Conservation (phyloP, 2,888 invertebrate genomes). For the Caenorhabditis virilis region DNA sequence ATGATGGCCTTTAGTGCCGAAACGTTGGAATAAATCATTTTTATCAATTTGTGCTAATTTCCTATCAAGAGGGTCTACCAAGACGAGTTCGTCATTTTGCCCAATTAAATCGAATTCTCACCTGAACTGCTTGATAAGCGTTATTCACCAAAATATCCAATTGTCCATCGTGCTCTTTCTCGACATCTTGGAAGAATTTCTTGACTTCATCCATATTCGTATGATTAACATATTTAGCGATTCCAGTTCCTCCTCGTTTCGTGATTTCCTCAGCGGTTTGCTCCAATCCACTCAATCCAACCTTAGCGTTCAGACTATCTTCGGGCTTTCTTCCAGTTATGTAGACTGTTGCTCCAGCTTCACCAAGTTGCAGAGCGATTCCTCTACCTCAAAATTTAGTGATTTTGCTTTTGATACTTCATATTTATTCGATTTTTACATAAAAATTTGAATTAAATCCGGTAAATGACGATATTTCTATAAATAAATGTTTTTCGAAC, state of each 20-base stretch:
- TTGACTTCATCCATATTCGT: conserved; percentile 33
- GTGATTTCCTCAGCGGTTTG: conserved; percentile 33
- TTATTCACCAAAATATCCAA: conserved; percentile 54
- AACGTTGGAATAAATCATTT: no score
- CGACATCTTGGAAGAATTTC: conserved; percentile 21
- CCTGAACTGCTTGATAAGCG: conserved; percentile 43
- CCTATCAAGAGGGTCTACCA: no score
- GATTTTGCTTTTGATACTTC: no score
- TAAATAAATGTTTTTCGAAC: no score
- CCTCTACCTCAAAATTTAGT: conserved; percentile 51
- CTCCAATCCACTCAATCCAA: conserved; percentile 12
- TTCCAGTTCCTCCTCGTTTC: conserved; percentile 34
- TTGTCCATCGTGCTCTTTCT: conserved; percentile 13
- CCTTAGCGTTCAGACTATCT: conserved; percentile 30
- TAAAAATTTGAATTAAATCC: no score
- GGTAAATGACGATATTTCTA: no score
- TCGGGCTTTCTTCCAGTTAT: conserved; percentile 49
- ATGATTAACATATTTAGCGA: conserved; percentile 35
- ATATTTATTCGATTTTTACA: no score
- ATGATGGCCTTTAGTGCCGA: no score
- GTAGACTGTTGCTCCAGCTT: conserved; percentile 56
- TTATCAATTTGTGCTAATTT: no score
- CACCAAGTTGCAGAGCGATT: conserved; percentile 52
- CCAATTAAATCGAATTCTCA: not conserved
- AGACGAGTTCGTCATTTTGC: no score